These are phyloP conservation scores for Orthonyx spaldingii DNA, from an alignment of 2,113 vertebrate genomes.

Conservation along the genomic window DNA sequence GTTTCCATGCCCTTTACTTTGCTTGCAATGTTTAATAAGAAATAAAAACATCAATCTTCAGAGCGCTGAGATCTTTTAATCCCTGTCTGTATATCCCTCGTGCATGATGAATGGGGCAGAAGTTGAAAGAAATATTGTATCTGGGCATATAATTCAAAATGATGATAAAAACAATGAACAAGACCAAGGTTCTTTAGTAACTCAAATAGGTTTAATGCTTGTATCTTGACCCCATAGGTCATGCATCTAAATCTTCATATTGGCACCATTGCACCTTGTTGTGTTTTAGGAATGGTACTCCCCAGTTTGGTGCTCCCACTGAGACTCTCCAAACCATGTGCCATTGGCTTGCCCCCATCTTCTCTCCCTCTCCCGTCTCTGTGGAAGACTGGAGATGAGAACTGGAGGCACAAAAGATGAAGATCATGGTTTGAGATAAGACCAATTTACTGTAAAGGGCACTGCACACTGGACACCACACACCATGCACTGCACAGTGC, in stretches of 20 bases:
- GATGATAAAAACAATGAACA: neutral
- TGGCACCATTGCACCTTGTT: neutral
- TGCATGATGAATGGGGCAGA: neutral
- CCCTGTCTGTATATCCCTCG: fast-evolving
- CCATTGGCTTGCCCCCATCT: neutral
- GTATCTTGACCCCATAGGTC: neutral
- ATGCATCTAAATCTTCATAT: neutral
- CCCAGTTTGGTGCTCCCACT: neutral
- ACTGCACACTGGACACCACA: neutral
- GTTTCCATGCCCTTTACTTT: neutral
- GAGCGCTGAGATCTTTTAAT: neutral
- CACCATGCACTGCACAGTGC: too few species aligned
- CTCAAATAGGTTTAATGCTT: neutral
- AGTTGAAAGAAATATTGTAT: neutral
- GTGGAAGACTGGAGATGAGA: neutral
- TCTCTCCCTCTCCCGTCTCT: neutral
- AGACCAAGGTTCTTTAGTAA: neutral
- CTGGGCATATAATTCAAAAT: neutral
- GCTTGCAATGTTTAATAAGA: neutral
- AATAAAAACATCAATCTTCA: neutral
- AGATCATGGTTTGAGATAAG: neutral
- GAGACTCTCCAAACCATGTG: neutral
- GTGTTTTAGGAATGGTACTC: neutral
- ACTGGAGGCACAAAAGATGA: neutral
- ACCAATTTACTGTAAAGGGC: neutral